Percentiles rank a stretch among this genome's conserved stretches.
These are phyloP conservation scores for Lasioglossum malachurum DNA, from an alignment of 2,888 invertebrate species.

Conservation along the genomic window DNA sequence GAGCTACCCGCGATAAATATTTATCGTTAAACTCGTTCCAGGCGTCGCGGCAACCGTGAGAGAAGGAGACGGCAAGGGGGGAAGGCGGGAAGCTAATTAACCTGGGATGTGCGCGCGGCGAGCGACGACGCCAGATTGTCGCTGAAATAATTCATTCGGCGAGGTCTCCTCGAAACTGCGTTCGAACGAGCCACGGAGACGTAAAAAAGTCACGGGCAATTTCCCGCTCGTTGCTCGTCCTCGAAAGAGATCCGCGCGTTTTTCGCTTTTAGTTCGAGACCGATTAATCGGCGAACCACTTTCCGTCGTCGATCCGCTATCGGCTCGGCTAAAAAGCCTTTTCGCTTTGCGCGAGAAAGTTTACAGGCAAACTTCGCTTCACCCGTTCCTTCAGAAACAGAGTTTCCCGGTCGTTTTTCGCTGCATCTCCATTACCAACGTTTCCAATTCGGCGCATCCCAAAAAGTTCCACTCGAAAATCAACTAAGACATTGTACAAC, in stretches of 20 bases:
- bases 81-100: not conserved
- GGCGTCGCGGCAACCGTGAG: not conserved
- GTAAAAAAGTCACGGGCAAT: not conserved
- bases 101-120: not conserved
- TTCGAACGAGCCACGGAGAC: not conserved
- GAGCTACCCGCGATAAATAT: conserved; percentile 42
- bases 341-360: not conserved
- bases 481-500: no score
- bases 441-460: not conserved
- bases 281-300: not conserved
- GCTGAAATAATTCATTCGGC: conserved; percentile 5
- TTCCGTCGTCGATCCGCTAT: not conserved
- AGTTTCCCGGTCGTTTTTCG: not conserved
- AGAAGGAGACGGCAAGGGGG: not conserved
- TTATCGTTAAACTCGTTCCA: conserved; percentile 35
- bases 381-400: not conserved
- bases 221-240: not conserved
- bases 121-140: conserved; percentile 8
- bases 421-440: not conserved
- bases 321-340: not conserved
- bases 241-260: not conserved
- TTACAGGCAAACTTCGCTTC: not conserved
- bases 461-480: not conserved
- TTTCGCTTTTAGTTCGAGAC: not conserved
- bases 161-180: conserved; percentile 8